Conservation (phyloP, 2,113 vertebrate genomes). For the Ia io region DNA sequence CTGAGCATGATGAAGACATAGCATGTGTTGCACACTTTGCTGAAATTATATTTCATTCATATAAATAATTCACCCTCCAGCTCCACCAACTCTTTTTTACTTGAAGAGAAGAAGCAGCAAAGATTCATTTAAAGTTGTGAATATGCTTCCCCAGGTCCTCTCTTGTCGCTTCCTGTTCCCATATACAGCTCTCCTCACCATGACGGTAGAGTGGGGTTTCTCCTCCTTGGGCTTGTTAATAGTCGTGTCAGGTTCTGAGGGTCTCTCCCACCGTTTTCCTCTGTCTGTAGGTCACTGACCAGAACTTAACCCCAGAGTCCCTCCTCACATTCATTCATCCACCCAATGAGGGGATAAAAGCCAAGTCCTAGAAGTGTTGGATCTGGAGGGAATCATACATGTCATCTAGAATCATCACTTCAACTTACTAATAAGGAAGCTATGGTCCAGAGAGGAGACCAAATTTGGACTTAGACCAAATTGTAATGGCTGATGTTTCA, state of each 20-base stretch:
- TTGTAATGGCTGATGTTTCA: not conserved
- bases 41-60: not conserved
- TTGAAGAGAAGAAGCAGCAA: constrained; percentile 30
- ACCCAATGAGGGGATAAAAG: not conserved
- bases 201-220: not conserved
- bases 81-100: not conserved
- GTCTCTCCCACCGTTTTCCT: not conserved
- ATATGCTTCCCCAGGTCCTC: not conserved
- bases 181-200: not conserved
- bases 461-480: not conserved
- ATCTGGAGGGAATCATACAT: not conserved
- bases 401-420: not conserved
- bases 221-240: not conserved
- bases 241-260: not conserved
- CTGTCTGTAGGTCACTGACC: not conserved
- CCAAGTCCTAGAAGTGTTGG: not conserved
- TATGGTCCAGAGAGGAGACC: not conserved
- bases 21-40: not conserved
- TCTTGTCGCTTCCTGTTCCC: not conserved
- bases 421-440: not conserved
- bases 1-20: not conserved
- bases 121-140: not conserved
- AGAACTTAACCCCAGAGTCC: not conserved
- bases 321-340: not conserved
- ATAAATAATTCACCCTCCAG: not conserved